Conservation (phyloP, 2,797 vertebrate species). For the Tiaroga cobitis region DNA sequence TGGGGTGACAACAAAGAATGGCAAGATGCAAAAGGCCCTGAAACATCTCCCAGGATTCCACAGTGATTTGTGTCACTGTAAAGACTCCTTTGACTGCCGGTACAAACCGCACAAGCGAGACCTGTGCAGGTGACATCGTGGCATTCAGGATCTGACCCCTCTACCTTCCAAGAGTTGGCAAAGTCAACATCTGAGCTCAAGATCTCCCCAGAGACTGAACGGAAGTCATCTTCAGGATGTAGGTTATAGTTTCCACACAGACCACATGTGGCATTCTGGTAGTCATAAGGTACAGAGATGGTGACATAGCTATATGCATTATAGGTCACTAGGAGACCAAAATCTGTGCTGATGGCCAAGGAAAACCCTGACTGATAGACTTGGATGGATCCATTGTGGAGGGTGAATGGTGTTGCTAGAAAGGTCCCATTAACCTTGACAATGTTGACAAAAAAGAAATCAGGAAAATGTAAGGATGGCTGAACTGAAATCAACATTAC, state of each 20-base stretch:
- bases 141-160: constrained; percentile 60
- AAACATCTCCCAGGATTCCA: constrained; percentile 63
- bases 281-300: constrained; percentile 66
- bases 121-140: constrained; percentile 50
- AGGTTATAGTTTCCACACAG: constrained; percentile 74
- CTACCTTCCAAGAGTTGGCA: constrained; percentile 69
- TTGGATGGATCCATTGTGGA: constrained; percentile 64
- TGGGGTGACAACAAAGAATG: constrained; percentile 52
- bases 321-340: constrained; percentile 72
- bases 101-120: constrained; percentile 58
- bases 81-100: constrained; percentile 15
- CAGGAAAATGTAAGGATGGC: background rate
- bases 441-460: background rate
- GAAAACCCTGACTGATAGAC: constrained; percentile 70
- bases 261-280: constrained; percentile 70
- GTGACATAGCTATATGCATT: constrained; percentile 62
- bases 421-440: constrained; percentile 71
- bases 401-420: constrained; percentile 62
- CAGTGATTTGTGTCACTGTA: constrained; percentile 62
- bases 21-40: constrained; percentile 72
- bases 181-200: constrained; percentile 66
- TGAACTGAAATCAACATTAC: background rate
- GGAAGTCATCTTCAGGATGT: constrained; percentile 68
- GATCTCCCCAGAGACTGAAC: constrained; percentile 52
- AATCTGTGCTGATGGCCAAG: constrained; percentile 66